Base-by-base conservation (phyloP, 2,888 invertebrate species). In the Orthosia cruda region DNA sequence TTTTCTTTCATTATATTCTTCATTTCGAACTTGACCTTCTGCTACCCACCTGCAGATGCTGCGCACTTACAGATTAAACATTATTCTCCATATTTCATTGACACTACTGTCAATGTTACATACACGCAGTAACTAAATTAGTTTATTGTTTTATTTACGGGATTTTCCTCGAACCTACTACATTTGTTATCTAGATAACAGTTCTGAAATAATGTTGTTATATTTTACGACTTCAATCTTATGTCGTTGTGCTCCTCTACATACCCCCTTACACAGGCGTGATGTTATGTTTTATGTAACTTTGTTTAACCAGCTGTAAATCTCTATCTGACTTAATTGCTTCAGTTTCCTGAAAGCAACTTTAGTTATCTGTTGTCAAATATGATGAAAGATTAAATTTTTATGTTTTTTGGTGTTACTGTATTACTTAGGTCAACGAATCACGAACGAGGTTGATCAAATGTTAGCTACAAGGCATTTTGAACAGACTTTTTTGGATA, bases 41-140 rank as follows among this genome's bases (percentile, higher is more conserved):
- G 70, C n/a, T 13, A 9, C 0, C 3, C 3, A 1, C 4, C 20
- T 83, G n/a, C n/a, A n/a, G n/a, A n/a, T n/a, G n/a, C n/a, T n/a
- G 64, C 16, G 5, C 13, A 57, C 11, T 23, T 12, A 13, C 23
- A 79, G 69, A 85, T 75, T 77, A 67, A 59, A 73, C 68, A 20
- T 23, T n/a, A 23, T 40, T 40, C 23, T 11, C 20, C 52, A 55
- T 50, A 67, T 77, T 84, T 77, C 84, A 84, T 88, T 84, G 82
- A 79, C 88, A 80, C 71, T 57, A 62, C 73, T 76, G 71, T 79
- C 80, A 87, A 80, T 78, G 80, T 75, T 80, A 77, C 11, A 18
- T 54, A 59, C 52, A 65, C 40, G 26, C 55, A 54, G 65, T 64
- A 69, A 66, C 26, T 76, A 71, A 75, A 77, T 72, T 65, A 76